phyloP scores from a whole-genome alignment of 2,797 vertebrate species.

The Phataginus tricuspis region DNA sequence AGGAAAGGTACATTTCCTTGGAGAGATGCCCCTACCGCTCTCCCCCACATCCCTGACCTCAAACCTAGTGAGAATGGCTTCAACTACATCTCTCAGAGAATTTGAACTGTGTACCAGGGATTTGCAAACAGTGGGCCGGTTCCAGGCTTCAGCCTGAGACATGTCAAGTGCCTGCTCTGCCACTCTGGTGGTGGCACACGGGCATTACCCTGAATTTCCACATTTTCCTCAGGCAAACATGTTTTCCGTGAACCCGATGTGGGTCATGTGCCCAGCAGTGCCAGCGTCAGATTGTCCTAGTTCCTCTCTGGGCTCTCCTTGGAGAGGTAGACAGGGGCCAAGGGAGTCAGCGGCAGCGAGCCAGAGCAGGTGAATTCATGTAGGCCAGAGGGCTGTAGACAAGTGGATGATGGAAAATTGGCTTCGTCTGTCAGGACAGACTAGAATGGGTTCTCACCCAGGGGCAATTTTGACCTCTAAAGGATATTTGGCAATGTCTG shows the following conservation, averaged over 20 bases:
- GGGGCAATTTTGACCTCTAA: background rate
- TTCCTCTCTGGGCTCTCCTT: background rate
- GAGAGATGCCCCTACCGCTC: background rate
- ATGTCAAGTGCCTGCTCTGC: background rate
- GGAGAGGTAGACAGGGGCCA: background rate
- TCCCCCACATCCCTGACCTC: background rate
- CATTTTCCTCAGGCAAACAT: background rate
- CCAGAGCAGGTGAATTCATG: background rate
- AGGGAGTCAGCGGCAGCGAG: background rate
- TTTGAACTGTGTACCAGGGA: background rate
- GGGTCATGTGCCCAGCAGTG: background rate
- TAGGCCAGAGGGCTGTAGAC: background rate
- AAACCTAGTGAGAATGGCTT: background rate
- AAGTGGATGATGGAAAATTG: background rate
- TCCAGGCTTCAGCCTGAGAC: background rate
- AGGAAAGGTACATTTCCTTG: background rate
- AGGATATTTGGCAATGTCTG: background rate
- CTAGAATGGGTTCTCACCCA: background rate
- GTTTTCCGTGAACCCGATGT: background rate
- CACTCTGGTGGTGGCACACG: background rate
- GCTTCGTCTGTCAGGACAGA: background rate
- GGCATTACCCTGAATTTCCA: background rate
- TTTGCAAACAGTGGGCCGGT: background rate
- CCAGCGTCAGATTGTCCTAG: background rate
- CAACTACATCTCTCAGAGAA: background rate